Evolutionary conservation across 2,113 vertebrate genomes (phyloP).

Genomic region (Formicarius rufipectus): DNA sequence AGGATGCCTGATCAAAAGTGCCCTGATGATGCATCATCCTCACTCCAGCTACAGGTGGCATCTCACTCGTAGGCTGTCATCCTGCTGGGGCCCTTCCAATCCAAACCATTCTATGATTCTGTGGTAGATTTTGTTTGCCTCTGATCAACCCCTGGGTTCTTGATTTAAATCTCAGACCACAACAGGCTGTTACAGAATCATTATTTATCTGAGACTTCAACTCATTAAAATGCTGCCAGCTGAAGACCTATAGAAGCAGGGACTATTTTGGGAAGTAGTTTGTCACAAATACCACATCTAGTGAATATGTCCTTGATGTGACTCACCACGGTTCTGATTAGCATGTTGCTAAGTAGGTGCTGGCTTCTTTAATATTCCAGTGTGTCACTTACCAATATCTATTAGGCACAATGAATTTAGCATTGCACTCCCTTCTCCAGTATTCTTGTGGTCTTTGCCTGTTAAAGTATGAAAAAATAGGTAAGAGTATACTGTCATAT

Average conservation of each 20-base stretch:
- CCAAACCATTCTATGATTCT: not conserved
- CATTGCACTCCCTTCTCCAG: not conserved
- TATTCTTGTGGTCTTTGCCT: not conserved
- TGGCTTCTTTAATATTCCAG: slow-evolving; percentile 9
- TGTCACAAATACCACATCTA: slow-evolving; percentile 38
- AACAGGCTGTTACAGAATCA: not conserved
- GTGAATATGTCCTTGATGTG: slow-evolving; percentile 44
- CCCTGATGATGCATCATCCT: not conserved
- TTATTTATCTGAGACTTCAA: slow-evolving; percentile 20
- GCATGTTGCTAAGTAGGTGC: slow-evolving; percentile 32
- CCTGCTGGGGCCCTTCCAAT: not conserved
- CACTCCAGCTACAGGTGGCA: not conserved
- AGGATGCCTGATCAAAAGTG: rapidly evolving
- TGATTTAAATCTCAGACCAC: not conserved
- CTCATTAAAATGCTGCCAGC: not conserved
- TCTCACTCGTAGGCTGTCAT: not conserved
- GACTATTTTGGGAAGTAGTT: slow-evolving; percentile 36
- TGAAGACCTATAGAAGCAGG: slow-evolving; percentile 3
- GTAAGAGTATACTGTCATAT: not conserved
- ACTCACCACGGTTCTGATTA: slow-evolving; percentile 41
- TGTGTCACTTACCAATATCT: slow-evolving; percentile 26
- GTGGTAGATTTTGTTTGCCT: not conserved
- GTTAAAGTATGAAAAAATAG: not conserved
- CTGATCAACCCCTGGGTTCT: not conserved
- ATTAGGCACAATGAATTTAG: not conserved